Evolutionary conservation across 2,113 vertebrate genomes (phyloP).

Genomic region (Sciurus niger): DNA sequence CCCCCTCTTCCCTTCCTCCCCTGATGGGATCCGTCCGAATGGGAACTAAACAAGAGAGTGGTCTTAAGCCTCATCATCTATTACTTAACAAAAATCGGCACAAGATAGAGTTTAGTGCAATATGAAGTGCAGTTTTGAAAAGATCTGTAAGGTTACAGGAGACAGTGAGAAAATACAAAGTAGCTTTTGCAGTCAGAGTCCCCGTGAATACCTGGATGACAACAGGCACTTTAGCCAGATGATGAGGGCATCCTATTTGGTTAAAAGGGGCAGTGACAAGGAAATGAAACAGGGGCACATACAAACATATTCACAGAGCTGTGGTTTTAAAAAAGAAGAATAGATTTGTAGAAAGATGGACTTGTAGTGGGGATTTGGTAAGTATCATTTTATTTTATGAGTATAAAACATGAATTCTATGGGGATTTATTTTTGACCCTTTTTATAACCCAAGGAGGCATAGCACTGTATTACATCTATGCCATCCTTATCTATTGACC

Average conservation of each 20-base stretch:
- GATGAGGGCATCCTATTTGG: slow-evolving; percentile 74
- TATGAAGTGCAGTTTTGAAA: slow-evolving; percentile 85
- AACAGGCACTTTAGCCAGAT: slow-evolving; percentile 72
- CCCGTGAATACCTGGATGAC: slow-evolving; percentile 85
- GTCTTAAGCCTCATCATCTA: slow-evolving; percentile 85
- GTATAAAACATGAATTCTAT: slow-evolving; percentile 64
- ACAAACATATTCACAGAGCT: slow-evolving; percentile 74
- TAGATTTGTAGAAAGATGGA: slow-evolving; percentile 63
- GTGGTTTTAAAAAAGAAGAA: slow-evolving; percentile 74
- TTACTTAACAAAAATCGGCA: slow-evolving; percentile 83
- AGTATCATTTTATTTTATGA: slow-evolving; percentile 81
- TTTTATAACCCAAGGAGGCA: slow-evolving; percentile 77
- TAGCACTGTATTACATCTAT: slow-evolving; percentile 67
- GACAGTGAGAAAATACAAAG: slow-evolving; percentile 85
- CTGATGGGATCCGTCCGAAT: slow-evolving; percentile 65
- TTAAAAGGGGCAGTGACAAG: slow-evolving; percentile 83
- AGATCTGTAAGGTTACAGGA: slow-evolving; percentile 84
- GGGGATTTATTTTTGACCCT: slow-evolving; percentile 76
- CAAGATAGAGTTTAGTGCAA: slow-evolving; percentile 82
- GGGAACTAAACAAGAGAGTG: slow-evolving; percentile 81
- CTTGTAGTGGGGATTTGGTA: slow-evolving; percentile 75
- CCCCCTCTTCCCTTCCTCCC: not conserved
- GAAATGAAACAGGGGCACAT: slow-evolving; percentile 79
- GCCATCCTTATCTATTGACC: slow-evolving; percentile 83
- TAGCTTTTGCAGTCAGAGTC: slow-evolving; percentile 85